Percentiles rank a stretch among this genome's conserved stretches.
Conservation (phyloP, 2,113 vertebrate genomes). For the Notechis scutatus region DNA sequence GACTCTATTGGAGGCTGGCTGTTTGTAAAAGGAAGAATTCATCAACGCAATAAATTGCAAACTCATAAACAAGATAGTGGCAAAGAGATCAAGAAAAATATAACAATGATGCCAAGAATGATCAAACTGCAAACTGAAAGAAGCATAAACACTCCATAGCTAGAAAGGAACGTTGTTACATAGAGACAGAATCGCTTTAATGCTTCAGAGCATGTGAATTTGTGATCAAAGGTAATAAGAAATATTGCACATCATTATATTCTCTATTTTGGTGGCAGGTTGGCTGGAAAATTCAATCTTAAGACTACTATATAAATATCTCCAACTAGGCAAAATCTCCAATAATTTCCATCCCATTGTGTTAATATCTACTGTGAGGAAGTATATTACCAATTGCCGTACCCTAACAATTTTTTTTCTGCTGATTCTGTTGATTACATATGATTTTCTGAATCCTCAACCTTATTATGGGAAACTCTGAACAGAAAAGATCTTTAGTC, state of each 20-base stretch:
- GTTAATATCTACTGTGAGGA: constrained; percentile 46
- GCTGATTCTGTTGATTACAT: constrained; percentile 17
- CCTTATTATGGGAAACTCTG: background rate
- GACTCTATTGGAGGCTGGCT: constrained; percentile 40
- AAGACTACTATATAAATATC: constrained; percentile 42
- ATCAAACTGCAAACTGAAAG: constrained; percentile 33
- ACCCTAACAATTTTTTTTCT: constrained; percentile 50
- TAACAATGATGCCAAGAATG: constrained; percentile 50
- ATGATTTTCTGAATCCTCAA: constrained; percentile 31
- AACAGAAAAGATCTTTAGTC: background rate
- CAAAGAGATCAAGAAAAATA: background rate
- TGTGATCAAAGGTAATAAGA: constrained; percentile 58
- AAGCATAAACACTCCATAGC: constrained; percentile 49
- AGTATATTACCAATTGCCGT: constrained; percentile 70
- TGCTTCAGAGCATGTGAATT: constrained; percentile 14
- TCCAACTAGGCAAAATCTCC: constrained; percentile 19
- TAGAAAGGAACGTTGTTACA: constrained; percentile 36
- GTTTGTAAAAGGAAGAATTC: constrained; percentile 60
- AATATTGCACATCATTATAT: constrained; percentile 33
- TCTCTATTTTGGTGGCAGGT: constrained; percentile 57
- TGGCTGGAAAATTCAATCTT: constrained; percentile 52
- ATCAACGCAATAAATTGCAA: constrained; percentile 55
- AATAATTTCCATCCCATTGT: constrained; percentile 58
- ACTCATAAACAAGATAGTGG: constrained; percentile 11
- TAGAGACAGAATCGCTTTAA: constrained; percentile 48